Evolutionary conservation across 2,113 vertebrate genomes (phyloP), one percentile per base, ranked within the genome.

Genomic region (Pseudopodoces humilis): DNA sequence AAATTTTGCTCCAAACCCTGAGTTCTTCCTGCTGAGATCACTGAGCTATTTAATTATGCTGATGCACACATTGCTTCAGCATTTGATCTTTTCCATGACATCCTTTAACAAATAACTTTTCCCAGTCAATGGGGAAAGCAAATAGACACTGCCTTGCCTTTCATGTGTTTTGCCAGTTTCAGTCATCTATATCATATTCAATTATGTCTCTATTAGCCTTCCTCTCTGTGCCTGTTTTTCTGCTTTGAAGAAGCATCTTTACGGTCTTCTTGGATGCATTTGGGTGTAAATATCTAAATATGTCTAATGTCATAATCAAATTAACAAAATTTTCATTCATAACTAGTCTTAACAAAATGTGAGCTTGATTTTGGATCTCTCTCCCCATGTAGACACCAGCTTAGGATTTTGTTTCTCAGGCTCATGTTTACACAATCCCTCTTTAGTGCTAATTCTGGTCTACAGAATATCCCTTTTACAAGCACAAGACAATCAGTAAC

Each of bases 51-150:
- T 68, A 63, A 91, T 78, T 59, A 56, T 89, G 70, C 43, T 83
- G 52, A 65, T 75, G 62, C 41, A 64, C 55, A 69, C 31, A 14
- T 28, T 83, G 35, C 44, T 83, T 60, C 71, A 69, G 41, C 50
- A 83, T 53, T 90, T 75, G 39, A 83, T 86, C 71, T 79, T 75
- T 95, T 92, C 56, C 22, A 15, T 60, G 16, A 37, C 23, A 47
- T 84, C 78, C 52, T 94, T 82, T 90, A 83, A 71, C 24, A 94
- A 90, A 62, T 82, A 77, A 33, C 35, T 82, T n/a, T 69, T 81
- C 44, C 53, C 49, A 37, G 24, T 86, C 35, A 95, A 53, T 18
- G 68, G 56, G 35, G 52, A 72, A 77, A 67, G 63, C 64, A 84
- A 88, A 53, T 68, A 77, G 76, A 39, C n/a, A 58, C 50, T 70